phyloP scores from a whole-genome alignment of 2,113 vertebrate genomes.

The Tachycineta bicolor region DNA sequence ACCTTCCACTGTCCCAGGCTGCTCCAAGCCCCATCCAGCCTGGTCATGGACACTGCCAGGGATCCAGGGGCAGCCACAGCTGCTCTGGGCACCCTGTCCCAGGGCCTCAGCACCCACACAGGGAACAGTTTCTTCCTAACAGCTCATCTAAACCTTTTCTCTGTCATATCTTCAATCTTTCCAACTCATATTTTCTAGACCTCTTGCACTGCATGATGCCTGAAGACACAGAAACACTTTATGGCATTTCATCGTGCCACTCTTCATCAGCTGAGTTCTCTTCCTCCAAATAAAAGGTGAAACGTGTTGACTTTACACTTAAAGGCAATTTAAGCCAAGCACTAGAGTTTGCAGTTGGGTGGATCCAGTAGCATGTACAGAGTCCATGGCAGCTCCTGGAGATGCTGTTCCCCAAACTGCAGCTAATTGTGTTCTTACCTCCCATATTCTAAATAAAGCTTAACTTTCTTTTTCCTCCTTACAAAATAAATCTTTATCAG shows the following conservation, averaged over 20 bases:
- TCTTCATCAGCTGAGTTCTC: neutral
- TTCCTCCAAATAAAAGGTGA: neutral
- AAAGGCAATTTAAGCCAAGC: neutral
- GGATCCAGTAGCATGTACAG: neutral
- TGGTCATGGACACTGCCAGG: neutral
- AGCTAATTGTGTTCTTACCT: neutral
- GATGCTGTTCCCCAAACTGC: neutral
- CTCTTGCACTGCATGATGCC: neutral
- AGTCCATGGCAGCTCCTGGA: neutral
- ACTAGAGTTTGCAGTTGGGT: neutral
- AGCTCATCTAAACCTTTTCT: neutral
- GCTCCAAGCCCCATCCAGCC: accelerated
- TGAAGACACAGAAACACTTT: neutral
- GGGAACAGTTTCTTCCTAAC: neutral
- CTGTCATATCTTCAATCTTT: neutral
- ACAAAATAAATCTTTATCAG: constrained; percentile 12
- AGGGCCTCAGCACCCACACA: accelerated
- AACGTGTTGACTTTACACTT: neutral
- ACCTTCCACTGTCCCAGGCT: accelerated
- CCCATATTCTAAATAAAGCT: neutral
- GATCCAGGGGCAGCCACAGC: neutral
- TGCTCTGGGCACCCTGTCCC: neutral
- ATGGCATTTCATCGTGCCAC: neutral
- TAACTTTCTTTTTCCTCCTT: neutral
- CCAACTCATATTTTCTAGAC: neutral